Evolutionary conservation across 2,888 invertebrate genomes (phyloP), one percentile per base, ranked within the genome.

Genomic region (Tenthredo livida): DNA sequence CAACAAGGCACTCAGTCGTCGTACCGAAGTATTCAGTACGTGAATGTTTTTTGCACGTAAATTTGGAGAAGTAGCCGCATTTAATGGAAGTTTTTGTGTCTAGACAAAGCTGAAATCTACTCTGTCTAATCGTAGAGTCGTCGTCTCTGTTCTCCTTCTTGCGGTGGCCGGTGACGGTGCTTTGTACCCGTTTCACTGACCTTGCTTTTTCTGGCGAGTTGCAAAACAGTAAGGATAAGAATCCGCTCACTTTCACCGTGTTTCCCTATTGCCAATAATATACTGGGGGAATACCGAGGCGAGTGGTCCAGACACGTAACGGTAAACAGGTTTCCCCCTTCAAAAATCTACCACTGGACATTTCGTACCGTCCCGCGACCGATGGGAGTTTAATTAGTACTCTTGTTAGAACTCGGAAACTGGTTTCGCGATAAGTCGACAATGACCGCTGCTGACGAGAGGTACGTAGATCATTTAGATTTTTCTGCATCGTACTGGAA

Each of bases 401-500:
- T 7, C 15, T 17, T 6, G 25, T 15, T 67, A 12, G 33, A 15
- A 17, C 67, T 67, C 17, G 67, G 67, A 33, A 25, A 33, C 33
- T 33, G 33, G 33, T 67, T 33, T 29, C 29, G 29, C 29, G 29
- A 33, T 12, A 29, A 67, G 33, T 67, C 33, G 0, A 67, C 67
- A 33, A 67, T 67, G 77, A 29, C 77, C 29, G 54, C 47, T 54
- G 17, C 7, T 7, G 5, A 29, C 33, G 50, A 77, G 29, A 77
- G n/a, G 77, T 77, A 77, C 54, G 77, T 54, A 17, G 67, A 72
- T 50, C 65, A 50, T 40, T 33, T 80, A 73, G 58, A 40, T 37
- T 84, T 50, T 54, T 50, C 37, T 15, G 50, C 7, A 17, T 80
- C 87, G 61, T 85, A 84, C 65, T 89, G 86, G 86, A 72, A 40